phyloP scores from a whole-genome alignment of 2,888 invertebrate species.

The Microctonus brassicae region DNA sequence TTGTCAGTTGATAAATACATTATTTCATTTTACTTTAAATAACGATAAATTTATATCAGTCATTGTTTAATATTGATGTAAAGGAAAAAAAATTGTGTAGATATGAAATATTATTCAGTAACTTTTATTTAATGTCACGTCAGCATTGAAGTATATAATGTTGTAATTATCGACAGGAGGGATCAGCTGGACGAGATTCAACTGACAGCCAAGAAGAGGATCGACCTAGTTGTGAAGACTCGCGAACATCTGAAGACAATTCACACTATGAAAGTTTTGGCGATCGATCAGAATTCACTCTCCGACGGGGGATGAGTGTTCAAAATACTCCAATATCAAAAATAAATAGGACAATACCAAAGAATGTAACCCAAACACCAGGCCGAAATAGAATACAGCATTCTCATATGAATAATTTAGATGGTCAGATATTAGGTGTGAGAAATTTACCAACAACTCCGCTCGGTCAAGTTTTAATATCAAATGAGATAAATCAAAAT shows the following conservation, averaged over 20 bases:
- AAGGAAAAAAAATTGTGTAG: neutral
- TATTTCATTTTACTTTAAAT: neutral
- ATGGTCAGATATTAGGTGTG: constrained; percentile 63
- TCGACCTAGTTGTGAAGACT: constrained; percentile 32
- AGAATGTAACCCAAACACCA: constrained; percentile 34
- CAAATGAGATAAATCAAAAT: constrained; percentile 41
- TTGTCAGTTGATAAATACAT: constrained; percentile 50
- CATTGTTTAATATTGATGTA: neutral
- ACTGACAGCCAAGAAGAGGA: constrained; percentile 35
- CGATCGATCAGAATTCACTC: constrained; percentile 18
- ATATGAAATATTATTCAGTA: too few relatives aligned
- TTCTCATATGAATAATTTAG: constrained; percentile 24
- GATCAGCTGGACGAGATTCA: constrained; percentile 34
- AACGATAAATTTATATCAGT: too few relatives aligned
- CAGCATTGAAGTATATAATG: too few relatives aligned
- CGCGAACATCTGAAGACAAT: constrained; percentile 22
- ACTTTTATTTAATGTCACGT: too few relatives aligned
- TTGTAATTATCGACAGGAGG: constrained; percentile 13
- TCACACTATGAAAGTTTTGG: constrained; percentile 24
- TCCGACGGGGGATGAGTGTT: constrained; percentile 35
- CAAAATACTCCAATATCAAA: constrained; percentile 32
- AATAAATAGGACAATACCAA: constrained; percentile 20
- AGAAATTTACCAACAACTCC: constrained; percentile 52
- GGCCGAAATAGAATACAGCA: constrained; percentile 26
- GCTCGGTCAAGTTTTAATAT: constrained; percentile 47